phyloP scores from a whole-genome alignment of 2,797 vertebrate genomes.

The Gymnoscopelus microlampas region DNA sequence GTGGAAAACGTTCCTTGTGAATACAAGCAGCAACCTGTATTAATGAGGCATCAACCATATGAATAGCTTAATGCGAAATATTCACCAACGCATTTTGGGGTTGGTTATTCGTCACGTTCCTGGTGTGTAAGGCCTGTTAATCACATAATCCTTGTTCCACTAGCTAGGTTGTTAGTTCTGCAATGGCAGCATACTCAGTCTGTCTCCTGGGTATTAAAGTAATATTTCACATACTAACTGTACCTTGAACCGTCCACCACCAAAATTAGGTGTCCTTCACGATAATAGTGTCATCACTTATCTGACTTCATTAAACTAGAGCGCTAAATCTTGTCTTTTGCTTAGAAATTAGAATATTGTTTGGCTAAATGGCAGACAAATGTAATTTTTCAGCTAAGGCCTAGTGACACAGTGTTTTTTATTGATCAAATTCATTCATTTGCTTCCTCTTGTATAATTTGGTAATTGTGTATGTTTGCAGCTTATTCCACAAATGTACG shows the following conservation, averaged over 20 bases:
- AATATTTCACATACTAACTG: background rate
- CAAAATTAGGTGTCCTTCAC: background rate
- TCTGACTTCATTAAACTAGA: background rate
- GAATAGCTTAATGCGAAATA: too few relatives aligned
- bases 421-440: background rate
- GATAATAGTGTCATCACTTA: background rate
- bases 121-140: background rate
- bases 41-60: too few relatives aligned
- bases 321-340: background rate
- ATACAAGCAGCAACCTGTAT: too few relatives aligned
- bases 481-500: background rate
- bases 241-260: constrained; percentile 2
- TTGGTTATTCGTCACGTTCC: too few relatives aligned
- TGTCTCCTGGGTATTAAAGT: background rate
- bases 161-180: too few relatives aligned
- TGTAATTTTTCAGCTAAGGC: constrained; percentile 4
- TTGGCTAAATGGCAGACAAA: constrained; percentile 2
- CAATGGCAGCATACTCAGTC: constrained; percentile 1
- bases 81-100: too few relatives aligned
- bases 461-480: background rate
- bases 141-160: constrained; percentile 6
- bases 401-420: background rate
- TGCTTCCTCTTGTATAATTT: background rate
- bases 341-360: background rate
- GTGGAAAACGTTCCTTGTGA: too few relatives aligned